These are phyloP conservation scores for Chondrilla cf. caribensis DNA, from an alignment of 37 sponge, comb jelly and placozoan species.

Conservation along the genomic window DNA sequence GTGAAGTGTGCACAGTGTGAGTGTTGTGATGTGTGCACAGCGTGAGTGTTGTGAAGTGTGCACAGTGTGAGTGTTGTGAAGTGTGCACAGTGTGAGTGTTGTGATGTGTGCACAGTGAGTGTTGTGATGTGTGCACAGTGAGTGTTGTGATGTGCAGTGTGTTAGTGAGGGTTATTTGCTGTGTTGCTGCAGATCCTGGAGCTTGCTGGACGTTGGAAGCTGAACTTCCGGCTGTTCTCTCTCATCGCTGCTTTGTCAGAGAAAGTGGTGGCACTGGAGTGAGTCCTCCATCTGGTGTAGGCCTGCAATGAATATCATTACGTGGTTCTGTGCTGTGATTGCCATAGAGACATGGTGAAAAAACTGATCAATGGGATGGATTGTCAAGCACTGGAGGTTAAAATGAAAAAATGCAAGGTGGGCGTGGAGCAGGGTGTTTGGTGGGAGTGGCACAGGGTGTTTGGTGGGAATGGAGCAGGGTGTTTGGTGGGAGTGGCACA, in stretches of 20 bases:
- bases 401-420: constrained; percentile 92
- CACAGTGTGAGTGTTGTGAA: neutral
- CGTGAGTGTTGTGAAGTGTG: too few species aligned
- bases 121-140: too few species aligned
- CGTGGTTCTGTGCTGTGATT: neutral
- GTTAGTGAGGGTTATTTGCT: neutral
- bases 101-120: too few species aligned
- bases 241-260: constrained; percentile 89
- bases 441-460: too few species aligned
- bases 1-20: neutral
- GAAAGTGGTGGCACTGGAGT: constrained; percentile 89
- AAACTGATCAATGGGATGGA: constrained; percentile 82
- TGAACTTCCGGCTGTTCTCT: constrained; percentile 80
- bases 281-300: constrained; percentile 19
- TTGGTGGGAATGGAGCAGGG: too few species aligned
- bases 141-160: too few species aligned
- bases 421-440: neutral
- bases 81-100: neutral
- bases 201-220: constrained; percentile 67
- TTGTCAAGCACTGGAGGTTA: constrained; percentile 75
- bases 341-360: constrained; percentile 81
- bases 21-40: too few species aligned
- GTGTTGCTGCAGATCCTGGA: constrained; percentile 60
- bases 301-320: neutral
- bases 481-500: too few species aligned